Evolutionary conservation across 2,888 invertebrate genomes (phyloP).

Genomic region (Hydropsyche betteni): DNA sequence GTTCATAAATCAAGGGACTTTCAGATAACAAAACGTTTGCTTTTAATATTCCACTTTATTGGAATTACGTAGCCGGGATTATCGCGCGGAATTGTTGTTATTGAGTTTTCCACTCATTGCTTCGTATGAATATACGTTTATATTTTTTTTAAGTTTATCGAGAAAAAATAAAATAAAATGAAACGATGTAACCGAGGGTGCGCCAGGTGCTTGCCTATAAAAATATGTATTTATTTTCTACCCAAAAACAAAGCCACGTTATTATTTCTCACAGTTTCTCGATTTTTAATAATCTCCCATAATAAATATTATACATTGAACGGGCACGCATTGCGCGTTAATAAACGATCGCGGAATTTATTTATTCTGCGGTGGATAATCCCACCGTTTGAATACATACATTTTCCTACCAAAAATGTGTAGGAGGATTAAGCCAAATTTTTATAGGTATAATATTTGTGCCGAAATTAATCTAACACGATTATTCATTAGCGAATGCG

Average conservation of each 20-base stretch:
- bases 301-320: constrained; percentile 19
- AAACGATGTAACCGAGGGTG: constrained; percentile 34
- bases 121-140: background rate
- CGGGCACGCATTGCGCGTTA: constrained; percentile 17
- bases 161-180: constrained; percentile 36
- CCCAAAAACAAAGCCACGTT: constrained; percentile 25
- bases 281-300: constrained; percentile 28
- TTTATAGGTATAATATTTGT: background rate
- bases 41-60: constrained; percentile 50
- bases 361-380: constrained; percentile 29
- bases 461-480: background rate
- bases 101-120: constrained; percentile 38
- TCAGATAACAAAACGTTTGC: constrained; percentile 43
- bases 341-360: constrained; percentile 22
- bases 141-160: constrained; percentile 44
- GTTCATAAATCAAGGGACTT: constrained; percentile 48
- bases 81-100: constrained; percentile 38
- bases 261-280: constrained; percentile 31
- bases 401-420: background rate
- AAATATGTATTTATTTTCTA: constrained; percentile 42
- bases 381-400: constrained; percentile 9
- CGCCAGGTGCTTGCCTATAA: constrained; percentile 48
- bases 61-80: constrained; percentile 48
- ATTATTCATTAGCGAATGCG: background rate
- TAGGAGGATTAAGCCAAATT: constrained; percentile 9